These are phyloP conservation scores for Eutolmus rufibarbis DNA, from an alignment of 2,888 invertebrate species.

Conservation along the genomic window DNA sequence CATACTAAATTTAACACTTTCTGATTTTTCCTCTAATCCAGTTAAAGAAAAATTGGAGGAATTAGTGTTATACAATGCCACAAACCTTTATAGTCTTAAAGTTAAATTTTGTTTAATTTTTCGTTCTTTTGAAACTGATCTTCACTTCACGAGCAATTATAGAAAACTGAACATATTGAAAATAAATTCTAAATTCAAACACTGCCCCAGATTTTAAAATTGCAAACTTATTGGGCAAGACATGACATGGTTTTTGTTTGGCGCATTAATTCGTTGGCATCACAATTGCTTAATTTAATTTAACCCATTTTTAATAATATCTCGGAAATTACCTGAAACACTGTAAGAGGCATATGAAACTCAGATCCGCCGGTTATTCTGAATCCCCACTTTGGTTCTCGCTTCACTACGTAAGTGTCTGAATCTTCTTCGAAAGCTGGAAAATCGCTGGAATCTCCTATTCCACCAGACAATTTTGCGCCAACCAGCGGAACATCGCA, in stretches of 20 bases:
- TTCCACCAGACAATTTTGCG: constrained; percentile 60
- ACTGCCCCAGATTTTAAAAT: not conserved
- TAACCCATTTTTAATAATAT: constrained; percentile 23
- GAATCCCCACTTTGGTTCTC: constrained; percentile 62
- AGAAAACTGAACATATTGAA: not conserved
- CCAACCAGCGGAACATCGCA: constrained; percentile 50
- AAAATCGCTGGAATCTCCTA: constrained; percentile 61
- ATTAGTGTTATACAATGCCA: not conserved
- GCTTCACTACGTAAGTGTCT: constrained; percentile 56
- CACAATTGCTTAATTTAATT: not conserved
- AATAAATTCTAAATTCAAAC: not conserved
- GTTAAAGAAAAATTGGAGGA: too few relatives aligned
- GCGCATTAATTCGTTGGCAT: constrained; percentile 2
- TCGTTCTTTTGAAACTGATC: not conserved
- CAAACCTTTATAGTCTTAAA: not conserved
- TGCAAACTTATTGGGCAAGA: not conserved
- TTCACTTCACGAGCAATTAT: not conserved
- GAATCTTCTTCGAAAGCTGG: constrained; percentile 61
- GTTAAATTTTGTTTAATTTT: not conserved
- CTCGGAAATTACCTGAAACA: constrained; percentile 60
- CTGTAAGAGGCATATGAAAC: constrained; percentile 63
- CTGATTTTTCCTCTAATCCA: too few relatives aligned
- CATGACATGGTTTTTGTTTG: not conserved
- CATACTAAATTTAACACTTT: too few relatives aligned
- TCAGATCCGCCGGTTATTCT: constrained; percentile 63